Evolutionary conservation across 2,888 invertebrate genomes (phyloP).

Genomic region (Tetragnatha montana): DNA sequence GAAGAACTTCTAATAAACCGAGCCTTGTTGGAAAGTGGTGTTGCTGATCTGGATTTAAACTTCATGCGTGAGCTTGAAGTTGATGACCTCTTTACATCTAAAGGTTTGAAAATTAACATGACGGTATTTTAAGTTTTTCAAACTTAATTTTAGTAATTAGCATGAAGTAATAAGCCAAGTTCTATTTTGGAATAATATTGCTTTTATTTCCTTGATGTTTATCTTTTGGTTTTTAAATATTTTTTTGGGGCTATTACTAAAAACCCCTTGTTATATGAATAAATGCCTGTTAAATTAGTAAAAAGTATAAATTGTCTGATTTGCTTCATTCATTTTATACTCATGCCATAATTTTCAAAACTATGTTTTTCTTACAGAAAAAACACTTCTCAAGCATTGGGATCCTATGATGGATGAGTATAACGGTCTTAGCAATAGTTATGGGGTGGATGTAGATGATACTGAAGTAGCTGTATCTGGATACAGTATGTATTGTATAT

Average conservation of each 20-base stretch:
- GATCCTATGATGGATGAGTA: conserved; percentile 76
- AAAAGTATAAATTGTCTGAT: no score
- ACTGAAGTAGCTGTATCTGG: conserved; percentile 75
- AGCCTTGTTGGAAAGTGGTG: conserved; percentile 27
- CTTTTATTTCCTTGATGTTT: no score
- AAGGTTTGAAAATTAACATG: neutral
- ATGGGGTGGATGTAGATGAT: conserved; percentile 75
- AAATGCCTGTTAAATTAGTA: no score
- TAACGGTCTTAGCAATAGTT: conserved; percentile 75
- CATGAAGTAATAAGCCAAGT: no score
- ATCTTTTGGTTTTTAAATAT: no score
- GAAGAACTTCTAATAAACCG: conserved; percentile 55
- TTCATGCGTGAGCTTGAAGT: neutral
- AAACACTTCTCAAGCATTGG: conserved; percentile 34
- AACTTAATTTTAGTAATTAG: no score
- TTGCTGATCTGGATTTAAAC: conserved; percentile 34
- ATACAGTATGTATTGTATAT: conserved; percentile 74
- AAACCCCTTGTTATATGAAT: no score
- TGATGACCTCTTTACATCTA: neutral
- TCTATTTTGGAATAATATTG: no score
- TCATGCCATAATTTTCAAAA: no score
- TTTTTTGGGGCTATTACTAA: no score
- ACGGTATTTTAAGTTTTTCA: neutral
- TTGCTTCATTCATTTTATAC: no score
- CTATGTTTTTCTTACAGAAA: conserved; percentile 15